phyloP scores from a whole-genome alignment of 2,113 vertebrate species.

The Bucco capensis region DNA sequence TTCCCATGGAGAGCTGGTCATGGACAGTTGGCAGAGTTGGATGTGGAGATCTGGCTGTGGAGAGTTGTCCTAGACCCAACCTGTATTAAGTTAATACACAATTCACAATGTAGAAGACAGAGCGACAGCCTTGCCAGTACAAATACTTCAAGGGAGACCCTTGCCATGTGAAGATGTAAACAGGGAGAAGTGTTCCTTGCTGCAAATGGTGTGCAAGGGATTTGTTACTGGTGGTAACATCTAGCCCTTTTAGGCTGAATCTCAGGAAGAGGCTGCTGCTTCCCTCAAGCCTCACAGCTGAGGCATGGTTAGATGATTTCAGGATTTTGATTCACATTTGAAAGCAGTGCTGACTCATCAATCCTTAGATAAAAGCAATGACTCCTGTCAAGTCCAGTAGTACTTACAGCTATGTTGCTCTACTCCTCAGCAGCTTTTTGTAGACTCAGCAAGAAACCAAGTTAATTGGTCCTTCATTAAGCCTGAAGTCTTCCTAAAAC shows the following conservation, averaged over 20 bases:
- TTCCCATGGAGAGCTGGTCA: not conserved
- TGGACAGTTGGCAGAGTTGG: not conserved
- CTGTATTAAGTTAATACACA: not conserved
- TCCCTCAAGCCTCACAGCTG: not conserved
- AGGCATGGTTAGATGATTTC: not conserved
- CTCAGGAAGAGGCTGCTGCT: not conserved
- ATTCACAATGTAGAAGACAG: not conserved
- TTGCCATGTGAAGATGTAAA: not conserved
- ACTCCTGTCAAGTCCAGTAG: not conserved
- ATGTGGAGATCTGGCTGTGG: not conserved
- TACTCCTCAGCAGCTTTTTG: not conserved
- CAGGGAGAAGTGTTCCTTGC: not conserved
- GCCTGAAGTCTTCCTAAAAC: not conserved
- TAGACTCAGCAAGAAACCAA: not conserved
- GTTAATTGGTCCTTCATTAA: not conserved
- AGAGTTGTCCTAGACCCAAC: not conserved
- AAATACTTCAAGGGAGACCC: not conserved
- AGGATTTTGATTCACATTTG: not conserved
- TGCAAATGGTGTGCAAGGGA: not conserved
- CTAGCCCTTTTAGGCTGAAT: not conserved
- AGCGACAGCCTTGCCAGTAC: not conserved
- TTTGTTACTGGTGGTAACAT: not conserved
- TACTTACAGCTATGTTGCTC: not conserved
- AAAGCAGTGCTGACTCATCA: not conserved
- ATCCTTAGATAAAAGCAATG: not conserved